Evolutionary conservation across 2,888 invertebrate species (phyloP).

Genomic region (Ochropleura leucogaster): DNA sequence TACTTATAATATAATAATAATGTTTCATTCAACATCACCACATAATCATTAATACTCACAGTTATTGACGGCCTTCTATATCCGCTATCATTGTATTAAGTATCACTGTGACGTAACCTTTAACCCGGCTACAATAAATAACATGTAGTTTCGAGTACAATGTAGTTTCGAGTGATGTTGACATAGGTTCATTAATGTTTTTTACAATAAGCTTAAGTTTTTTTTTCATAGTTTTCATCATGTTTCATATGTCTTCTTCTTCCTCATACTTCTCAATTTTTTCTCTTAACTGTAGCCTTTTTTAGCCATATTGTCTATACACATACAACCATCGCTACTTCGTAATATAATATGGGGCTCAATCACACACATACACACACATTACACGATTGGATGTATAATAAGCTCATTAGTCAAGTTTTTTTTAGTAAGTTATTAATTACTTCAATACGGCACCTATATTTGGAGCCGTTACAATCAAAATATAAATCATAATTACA

Average conservation of each 20-base stretch:
- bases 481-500: slow-evolving; percentile 20
- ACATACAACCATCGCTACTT: not conserved
- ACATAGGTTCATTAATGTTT: not conserved
- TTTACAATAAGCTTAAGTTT: not conserved
- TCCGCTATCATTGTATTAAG: not conserved
- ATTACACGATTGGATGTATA: not conserved
- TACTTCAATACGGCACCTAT: not conserved
- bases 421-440: not conserved
- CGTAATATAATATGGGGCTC: not conserved
- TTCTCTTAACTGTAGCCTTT: not conserved
- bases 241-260: not conserved
- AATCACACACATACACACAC: not conserved
- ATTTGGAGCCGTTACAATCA: slow-evolving; percentile 2
- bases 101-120: slow-evolving; percentile 3
- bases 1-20: not conserved
- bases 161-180: slow-evolving; percentile 5
- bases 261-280: not conserved
- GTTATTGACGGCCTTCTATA: slow-evolving; percentile 1
- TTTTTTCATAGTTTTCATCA: too few relatives aligned
- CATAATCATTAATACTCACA: not conserved
- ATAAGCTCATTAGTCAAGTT: not conserved
- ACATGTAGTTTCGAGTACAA: slow-evolving; percentile 9
- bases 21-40: slow-evolving; percentile 1
- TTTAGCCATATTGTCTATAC: not conserved
- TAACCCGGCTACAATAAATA: not conserved